phyloP scores from a whole-genome alignment of 1,140 invertebrate genomes.

The Pogonus chalceus region DNA sequence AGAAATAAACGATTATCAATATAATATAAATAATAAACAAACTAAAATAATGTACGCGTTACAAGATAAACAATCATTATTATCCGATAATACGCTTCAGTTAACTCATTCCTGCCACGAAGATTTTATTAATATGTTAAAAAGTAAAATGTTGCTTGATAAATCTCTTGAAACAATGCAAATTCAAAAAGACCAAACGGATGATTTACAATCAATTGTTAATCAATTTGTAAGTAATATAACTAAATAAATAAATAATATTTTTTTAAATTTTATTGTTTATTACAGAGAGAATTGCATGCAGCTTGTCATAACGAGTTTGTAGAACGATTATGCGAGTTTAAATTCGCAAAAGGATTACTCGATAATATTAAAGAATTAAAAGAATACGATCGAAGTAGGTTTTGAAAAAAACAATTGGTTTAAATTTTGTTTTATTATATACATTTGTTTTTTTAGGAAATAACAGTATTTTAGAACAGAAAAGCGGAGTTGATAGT shows the following conservation, averaged over 20 bases:
- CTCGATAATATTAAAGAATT: not conserved
- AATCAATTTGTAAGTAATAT: not conserved
- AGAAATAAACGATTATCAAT: too few relatives aligned
- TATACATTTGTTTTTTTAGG: not conserved
- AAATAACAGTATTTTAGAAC: not conserved
- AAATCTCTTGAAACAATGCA: not conserved
- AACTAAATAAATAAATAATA: not conserved
- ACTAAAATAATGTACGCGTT: too few relatives aligned
- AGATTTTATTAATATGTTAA: not conserved
- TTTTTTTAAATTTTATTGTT: not conserved
- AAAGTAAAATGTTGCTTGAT: not conserved
- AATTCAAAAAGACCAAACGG: not conserved
- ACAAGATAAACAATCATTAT: too few relatives aligned
- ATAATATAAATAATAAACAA: too few relatives aligned
- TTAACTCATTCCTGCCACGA: not conserved
- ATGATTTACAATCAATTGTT: not conserved
- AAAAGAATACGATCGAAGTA: not conserved
- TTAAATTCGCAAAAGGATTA: not conserved
- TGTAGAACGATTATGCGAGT: not conserved
- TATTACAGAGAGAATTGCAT: not conserved
- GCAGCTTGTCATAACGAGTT: not conserved
- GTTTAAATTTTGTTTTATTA: not conserved
- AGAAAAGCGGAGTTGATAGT: not conserved
- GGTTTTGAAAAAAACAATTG: too few relatives aligned
- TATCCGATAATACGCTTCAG: too few relatives aligned